phyloP scores from a whole-genome alignment of 2,797 vertebrate genomes.

The Xenops minutus region DNA sequence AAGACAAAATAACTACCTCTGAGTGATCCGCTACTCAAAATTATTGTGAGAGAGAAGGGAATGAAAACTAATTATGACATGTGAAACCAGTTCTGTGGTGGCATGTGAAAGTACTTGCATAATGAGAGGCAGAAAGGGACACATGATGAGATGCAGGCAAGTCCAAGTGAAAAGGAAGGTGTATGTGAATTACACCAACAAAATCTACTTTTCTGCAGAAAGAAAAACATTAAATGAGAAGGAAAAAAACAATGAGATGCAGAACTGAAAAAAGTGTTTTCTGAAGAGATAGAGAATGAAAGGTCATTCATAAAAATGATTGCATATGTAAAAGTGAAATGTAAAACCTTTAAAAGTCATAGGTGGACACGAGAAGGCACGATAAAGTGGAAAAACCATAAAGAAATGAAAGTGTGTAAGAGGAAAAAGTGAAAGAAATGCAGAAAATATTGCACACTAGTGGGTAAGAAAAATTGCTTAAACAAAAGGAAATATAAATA shows the following conservation, averaged over 20 bases:
- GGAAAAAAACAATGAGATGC: background rate
- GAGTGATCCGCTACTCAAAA: background rate
- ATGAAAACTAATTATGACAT: background rate
- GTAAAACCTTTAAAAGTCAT: background rate
- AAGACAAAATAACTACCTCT: background rate
- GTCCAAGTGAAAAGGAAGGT: background rate
- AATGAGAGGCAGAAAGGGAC: background rate
- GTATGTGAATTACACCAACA: background rate
- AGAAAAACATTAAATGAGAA: background rate
- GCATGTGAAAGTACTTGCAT: background rate
- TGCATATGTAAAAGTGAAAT: background rate
- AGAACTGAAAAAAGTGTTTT: background rate
- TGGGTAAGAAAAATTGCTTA: background rate
- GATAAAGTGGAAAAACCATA: background rate
- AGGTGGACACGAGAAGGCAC: background rate
- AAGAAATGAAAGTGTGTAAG: background rate
- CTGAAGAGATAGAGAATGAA: background rate
- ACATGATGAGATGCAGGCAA: background rate
- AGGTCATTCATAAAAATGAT: background rate
- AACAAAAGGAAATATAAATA: background rate
- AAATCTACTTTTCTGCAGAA: background rate
- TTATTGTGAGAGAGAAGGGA: background rate
- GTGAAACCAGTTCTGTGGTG: background rate
- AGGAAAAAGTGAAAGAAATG: background rate
- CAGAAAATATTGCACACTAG: background rate